A percentile compares a stretch with the other conserved stretches of the same genome.
These are phyloP conservation scores for Macrocentrus cingulum DNA, from an alignment of 1,140 invertebrate genomes.

Conservation along the genomic window DNA sequence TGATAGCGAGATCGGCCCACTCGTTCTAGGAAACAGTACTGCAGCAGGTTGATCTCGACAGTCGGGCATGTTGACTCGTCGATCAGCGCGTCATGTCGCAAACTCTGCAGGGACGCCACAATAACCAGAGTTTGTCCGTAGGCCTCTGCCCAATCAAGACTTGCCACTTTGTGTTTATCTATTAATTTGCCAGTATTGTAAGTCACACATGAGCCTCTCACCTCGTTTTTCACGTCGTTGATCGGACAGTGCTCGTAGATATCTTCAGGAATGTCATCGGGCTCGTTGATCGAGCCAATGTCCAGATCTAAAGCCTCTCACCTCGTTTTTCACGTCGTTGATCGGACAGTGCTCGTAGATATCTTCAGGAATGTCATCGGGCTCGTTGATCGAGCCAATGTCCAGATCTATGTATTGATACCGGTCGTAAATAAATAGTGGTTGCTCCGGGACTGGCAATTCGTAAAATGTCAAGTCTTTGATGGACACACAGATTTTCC, in stretches of 20 bases:
- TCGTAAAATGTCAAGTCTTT: conserved; percentile 65
- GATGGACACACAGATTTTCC: conserved; percentile 60
- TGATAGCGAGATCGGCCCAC: too few relatives aligned
- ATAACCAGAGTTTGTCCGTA: conserved; percentile 68
- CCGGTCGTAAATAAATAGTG: conserved; percentile 66
- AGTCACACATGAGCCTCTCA: conserved; percentile 71
- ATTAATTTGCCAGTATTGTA: conserved; percentile 62
- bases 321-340: conserved; percentile 57
- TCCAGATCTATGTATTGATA: conserved; percentile 63
- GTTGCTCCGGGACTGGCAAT: conserved; percentile 62
- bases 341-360: conserved; percentile 67
- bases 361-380: conserved; percentile 59
- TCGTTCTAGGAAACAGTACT: too few relatives aligned
- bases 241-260: conserved; percentile 67
- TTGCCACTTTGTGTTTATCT: conserved; percentile 45
- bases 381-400: conserved; percentile 59
- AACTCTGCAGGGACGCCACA: conserved; percentile 70
- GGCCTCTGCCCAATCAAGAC: conserved; percentile 52
- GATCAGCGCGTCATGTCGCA: conserved; percentile 63
- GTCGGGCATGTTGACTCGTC: too few relatives aligned
- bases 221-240: conserved; percentile 57
- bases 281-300: conserved; percentile 59
- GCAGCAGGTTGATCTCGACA: too few relatives aligned
- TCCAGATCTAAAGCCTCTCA: conserved; percentile 71
- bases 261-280: conserved; percentile 59